phyloP scores from a whole-genome alignment of 2,113 vertebrate genomes.

The Dinomys branickii region DNA sequence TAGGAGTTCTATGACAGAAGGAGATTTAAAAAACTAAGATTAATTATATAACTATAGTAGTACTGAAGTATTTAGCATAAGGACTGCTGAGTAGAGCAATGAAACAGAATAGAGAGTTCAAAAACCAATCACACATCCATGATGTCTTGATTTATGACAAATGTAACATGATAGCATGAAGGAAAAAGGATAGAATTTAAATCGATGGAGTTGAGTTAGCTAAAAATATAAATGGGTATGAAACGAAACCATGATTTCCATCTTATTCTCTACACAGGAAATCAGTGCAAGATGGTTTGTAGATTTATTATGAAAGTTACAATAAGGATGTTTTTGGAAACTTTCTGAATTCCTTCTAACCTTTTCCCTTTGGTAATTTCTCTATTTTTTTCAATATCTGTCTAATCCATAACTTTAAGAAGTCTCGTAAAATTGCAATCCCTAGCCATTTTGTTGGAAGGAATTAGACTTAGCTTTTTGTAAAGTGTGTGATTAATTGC shows the following conservation, averaged over 20 bases:
- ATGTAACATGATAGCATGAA: neutral
- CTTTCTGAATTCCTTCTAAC: neutral
- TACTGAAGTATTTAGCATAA: neutral
- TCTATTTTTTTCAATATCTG: neutral
- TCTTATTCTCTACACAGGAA: neutral
- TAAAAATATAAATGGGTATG: neutral
- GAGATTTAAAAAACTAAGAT: neutral
- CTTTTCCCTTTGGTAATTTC: neutral
- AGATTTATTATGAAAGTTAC: neutral
- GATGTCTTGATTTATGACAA: constrained; percentile 30
- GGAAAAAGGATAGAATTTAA: neutral
- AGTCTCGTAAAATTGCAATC: neutral
- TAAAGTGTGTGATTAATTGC: neutral
- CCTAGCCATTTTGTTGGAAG: neutral
- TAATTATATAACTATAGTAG: neutral
- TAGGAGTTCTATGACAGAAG: neutral
- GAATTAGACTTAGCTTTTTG: neutral
- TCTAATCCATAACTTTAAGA: neutral
- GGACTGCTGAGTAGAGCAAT: neutral
- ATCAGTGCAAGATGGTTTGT: neutral
- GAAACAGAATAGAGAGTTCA: neutral
- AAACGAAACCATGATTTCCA: neutral
- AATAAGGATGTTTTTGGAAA: neutral
- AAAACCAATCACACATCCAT: neutral
- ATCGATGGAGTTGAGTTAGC: neutral